Evolutionary conservation across 2,797 vertebrate genomes (phyloP).

Genomic region (Trachops cirrhosus): DNA sequence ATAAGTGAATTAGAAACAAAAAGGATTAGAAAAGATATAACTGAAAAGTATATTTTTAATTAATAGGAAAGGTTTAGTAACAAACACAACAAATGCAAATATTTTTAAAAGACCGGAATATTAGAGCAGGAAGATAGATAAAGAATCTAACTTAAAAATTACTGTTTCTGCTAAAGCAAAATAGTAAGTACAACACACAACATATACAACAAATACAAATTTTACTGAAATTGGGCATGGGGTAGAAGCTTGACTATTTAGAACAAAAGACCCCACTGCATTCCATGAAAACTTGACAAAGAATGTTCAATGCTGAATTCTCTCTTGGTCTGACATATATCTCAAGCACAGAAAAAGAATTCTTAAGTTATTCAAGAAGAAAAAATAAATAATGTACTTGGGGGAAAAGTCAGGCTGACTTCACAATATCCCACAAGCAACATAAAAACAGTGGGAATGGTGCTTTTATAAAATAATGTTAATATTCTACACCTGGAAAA

Average conservation of each 20-base stretch:
- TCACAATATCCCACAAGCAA: neutral
- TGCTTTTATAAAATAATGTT: neutral
- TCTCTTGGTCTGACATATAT: neutral
- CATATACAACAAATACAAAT: neutral
- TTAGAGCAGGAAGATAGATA: neutral
- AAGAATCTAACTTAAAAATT: neutral
- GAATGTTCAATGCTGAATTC: neutral
- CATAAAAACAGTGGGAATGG: neutral
- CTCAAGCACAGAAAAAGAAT: neutral
- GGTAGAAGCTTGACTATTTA: neutral
- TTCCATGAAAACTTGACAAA: neutral
- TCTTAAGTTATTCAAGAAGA: neutral
- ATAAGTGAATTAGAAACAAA: neutral
- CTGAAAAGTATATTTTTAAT: neutral
- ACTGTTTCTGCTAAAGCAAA: neutral
- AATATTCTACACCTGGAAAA: neutral
- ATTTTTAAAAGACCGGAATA: neutral
- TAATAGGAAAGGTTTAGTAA: neutral
- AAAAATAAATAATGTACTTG: neutral
- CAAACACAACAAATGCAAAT: neutral
- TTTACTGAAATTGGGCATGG: neutral
- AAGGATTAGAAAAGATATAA: neutral
- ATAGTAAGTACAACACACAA: neutral
- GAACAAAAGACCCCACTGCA: neutral
- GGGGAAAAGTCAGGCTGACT: neutral